Percentiles rank a stretch among this genome's conserved stretches.
phyloP scores from a whole-genome alignment of 2,113 vertebrate species.

The Brachirus orientalis region DNA sequence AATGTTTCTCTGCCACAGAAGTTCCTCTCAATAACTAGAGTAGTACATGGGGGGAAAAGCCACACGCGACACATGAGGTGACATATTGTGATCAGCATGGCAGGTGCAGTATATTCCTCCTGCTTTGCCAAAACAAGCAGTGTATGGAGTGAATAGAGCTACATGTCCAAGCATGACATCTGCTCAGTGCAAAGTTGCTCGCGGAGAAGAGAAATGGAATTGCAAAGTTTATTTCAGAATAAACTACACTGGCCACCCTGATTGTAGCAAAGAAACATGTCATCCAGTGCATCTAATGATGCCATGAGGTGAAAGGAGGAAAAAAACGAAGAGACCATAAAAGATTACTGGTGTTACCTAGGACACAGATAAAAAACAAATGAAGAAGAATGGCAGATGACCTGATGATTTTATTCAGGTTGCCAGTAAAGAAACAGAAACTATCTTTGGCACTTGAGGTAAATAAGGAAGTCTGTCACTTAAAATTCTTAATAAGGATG shows the following conservation, averaged over 20 bases:
- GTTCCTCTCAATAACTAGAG: neutral
- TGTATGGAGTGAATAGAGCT: constrained; percentile 3
- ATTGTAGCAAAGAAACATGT: constrained; percentile 2
- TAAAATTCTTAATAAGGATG: neutral
- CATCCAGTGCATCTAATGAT: neutral
- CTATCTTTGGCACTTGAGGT: neutral
- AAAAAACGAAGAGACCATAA: neutral
- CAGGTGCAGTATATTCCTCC: constrained; percentile 2
- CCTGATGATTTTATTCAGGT: too few relatives aligned
- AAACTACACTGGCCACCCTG: neutral
- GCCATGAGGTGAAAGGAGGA: neutral
- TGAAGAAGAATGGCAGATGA: neutral
- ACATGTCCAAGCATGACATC: constrained; percentile 3
- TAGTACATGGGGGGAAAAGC: neutral
- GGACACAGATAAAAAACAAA: neutral
- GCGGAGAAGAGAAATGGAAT: neutral
- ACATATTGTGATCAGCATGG: constrained; percentile 14
- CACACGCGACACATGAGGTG: neutral
- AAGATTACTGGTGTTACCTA: neutral
- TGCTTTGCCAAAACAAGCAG: neutral
- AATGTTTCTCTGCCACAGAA: constrained; percentile 2
- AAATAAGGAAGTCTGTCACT: neutral
- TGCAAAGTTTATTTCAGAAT: neutral
- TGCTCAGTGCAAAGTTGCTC: neutral
- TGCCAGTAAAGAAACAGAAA: too few relatives aligned